Base-by-base conservation (phyloP, 2,113 vertebrate genomes). In the Solea senegalensis region DNA sequence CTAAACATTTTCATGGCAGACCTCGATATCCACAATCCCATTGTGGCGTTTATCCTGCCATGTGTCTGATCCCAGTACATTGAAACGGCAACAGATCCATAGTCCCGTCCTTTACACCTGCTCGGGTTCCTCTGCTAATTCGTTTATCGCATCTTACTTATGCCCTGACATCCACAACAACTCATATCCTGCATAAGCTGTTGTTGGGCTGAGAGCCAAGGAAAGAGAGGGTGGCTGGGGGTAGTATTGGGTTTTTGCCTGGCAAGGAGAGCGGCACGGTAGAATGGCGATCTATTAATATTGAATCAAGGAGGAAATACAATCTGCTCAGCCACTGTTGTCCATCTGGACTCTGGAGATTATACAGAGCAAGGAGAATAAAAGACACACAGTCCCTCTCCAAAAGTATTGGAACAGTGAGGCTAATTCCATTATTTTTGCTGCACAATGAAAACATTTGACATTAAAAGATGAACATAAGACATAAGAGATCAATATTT, bases 261-360 rank as follows among this genome's bases (percentile, higher is more conserved):
- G 57, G 70, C 27, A 16, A 56, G 76, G 51, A 72, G 53, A 65
- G 64, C 73, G 61, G 69, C 59, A 60, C 65, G 63, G 67, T 64
- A 72, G 70, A 74, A 83, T 55, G 70, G 54, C 2, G 15, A 85
- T 91, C 85, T 86, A 91, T 88, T 69, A 85, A 85, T 88, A 92
- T 90, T 78, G 72, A 89, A 91, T 91, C 81, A 87, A 76, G 75
- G 58, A 71, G 76, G 89, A 90, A 91, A 92, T 67, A 78, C 64
- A 84, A 88, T 68, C 84, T 65, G 76, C 76, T 66, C 72, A 34
- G 67, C 46, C 71, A 76, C 74, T 74, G 73, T 75, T 81, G 67
- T 81, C 83, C 82, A 78, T 81, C 57, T 67, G 65, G 83, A 68
- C 54, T 76, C 65, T 56, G 74, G 63, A 83, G 76, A 88, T 84